Conservation (phyloP, 2,113 vertebrate genomes). For the Lampris incognitus region DNA sequence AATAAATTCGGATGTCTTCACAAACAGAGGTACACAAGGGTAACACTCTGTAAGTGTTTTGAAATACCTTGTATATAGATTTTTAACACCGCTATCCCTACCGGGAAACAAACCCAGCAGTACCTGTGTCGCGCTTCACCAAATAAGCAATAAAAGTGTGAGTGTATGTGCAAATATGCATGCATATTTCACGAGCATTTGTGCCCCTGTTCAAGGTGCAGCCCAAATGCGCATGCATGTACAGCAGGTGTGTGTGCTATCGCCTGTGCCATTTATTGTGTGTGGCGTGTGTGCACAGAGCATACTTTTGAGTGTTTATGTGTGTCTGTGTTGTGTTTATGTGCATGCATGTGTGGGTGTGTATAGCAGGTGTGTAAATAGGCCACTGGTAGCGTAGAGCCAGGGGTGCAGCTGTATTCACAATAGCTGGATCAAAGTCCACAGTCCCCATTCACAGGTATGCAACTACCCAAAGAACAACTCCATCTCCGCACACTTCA, state of each 20-base stretch:
- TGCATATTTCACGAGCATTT: not conserved
- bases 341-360: conserved; percentile 16
- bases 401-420: conserved; percentile 66
- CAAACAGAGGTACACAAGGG: not conserved
- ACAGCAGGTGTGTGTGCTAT: not conserved
- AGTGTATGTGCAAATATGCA: not conserved
- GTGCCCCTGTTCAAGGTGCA: not conserved
- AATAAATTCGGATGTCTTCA: not conserved
- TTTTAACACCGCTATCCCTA: no score
- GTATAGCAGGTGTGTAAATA: conserved; percentile 77
- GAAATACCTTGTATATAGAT: no score
- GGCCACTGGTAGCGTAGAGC: conserved; percentile 43
- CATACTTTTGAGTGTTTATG: conserved; percentile 6
- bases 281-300: conserved; percentile 1
- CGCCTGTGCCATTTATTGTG: not conserved
- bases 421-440: conserved; percentile 72
- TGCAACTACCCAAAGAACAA: conserved; percentile 22
- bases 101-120: not conserved
- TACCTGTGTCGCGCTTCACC: not conserved
- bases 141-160: not conserved
- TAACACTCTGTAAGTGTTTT: not conserved
- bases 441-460: conserved; percentile 53
- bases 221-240: conserved; percentile 12
- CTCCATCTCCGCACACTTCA: no score
- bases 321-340: conserved; percentile 7